Base-by-base conservation (phyloP, 2,797 vertebrate genomes). In the Miichthys miiuy region DNA sequence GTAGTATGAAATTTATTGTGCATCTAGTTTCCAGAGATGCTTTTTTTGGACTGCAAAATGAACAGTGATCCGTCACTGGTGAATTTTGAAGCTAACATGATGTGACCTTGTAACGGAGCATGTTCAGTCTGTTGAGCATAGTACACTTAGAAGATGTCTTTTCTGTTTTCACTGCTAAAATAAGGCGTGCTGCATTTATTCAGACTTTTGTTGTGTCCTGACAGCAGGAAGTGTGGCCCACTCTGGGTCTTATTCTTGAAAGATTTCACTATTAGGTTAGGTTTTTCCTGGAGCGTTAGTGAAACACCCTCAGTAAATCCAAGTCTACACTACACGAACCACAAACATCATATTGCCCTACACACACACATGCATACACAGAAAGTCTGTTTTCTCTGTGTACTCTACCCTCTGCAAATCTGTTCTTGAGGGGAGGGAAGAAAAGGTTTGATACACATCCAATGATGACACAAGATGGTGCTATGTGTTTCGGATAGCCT, bases 391-490 rank as follows among this genome's bases (percentile, higher is more conserved):
- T 83, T 75, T 63, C 71, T 72, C 61, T 57, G 18, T 85, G 72
- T 82, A 54, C 81, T 64, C 25, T 52, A 60, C 68, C 56, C 76
- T 81, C 79, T 1, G 57, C 71, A 84, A 85, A 85, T 85, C 58
- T 81, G 80, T 69, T 80, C 63, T 70, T 75, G 63, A 61, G 50
- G 66, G 48, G 27, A 10, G 38, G 20, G 5, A 17, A 4, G 27
- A 58, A 56, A 66, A 60, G 56, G 52, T 61, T 80, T 82, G 78
- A 90, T 85, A 80, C 87, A 87, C 79, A 86, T 87, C 84, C 79
- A 82, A 6, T 79, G 72, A 90, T 81, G 87, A 84, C 83, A 85
- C 80, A 90, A 83, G 88, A 90, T 85, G 79, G 83, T 83, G 83
- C 77, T 85, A 42, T 75, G 61, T 84, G 83, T 90, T 89, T 75